Conservation (phyloP, 2,888 invertebrate species). For the Apocheima hispidaria region DNA sequence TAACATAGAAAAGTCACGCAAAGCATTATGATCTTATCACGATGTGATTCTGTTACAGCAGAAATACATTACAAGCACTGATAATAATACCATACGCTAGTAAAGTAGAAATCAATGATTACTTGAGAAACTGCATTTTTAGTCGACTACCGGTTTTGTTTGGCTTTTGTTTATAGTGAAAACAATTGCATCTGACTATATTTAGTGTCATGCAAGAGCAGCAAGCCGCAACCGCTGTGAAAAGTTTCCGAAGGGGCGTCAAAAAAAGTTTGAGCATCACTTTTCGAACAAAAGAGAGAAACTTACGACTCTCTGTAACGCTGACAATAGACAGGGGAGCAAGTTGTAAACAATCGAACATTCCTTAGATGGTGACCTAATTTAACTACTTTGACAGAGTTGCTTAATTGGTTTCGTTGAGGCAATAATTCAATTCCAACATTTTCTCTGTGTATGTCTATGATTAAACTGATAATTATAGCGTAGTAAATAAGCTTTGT, state of each 20-base stretch:
- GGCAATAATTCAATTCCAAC: not conserved
- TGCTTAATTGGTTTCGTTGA: slow-evolving; percentile 14
- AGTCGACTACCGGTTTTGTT: no score
- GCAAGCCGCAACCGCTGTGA: no score
- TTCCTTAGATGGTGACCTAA: slow-evolving; percentile 30
- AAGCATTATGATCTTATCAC: not conserved
- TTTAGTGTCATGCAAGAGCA: not conserved
- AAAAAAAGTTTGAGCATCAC: slow-evolving; percentile 35
- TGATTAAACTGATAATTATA: no score
- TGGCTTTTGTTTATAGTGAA: not conserved
- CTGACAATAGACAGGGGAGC: slow-evolving; percentile 38
- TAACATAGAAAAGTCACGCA: no score
- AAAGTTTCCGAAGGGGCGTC: not conserved
- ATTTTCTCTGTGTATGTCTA: not conserved
- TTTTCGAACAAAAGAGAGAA: slow-evolving; percentile 38
- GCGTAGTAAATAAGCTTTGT: no score
- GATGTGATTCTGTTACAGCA: not conserved
- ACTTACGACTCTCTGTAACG: slow-evolving; percentile 39
- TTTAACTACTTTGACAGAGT: slow-evolving; percentile 34
- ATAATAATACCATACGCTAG: no score
- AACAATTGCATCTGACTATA: no score
- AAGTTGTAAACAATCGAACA: slow-evolving; percentile 42
- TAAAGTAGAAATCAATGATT: no score
- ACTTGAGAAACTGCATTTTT: no score
- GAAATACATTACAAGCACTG: no score